These are phyloP conservation scores for Syrphus vitripennis DNA, from an alignment of 2,888 invertebrate species.

Conservation along the genomic window DNA sequence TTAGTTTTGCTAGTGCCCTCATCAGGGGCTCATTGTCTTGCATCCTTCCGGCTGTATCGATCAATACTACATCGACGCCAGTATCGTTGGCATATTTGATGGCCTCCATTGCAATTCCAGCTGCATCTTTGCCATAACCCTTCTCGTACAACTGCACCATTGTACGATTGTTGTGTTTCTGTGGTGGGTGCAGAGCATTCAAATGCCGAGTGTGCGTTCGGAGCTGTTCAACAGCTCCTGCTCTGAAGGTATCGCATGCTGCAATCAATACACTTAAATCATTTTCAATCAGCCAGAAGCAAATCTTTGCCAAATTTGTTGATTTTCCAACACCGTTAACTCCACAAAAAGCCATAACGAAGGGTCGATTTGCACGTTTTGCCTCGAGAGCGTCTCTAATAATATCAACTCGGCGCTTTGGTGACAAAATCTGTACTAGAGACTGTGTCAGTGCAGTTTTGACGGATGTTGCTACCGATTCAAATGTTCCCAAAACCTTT, in stretches of 20 bases:
- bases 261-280: constrained; percentile 97
- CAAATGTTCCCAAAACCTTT: constrained; percentile 96
- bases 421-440: constrained; percentile 95
- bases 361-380: constrained; percentile 91
- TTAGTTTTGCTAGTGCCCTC: constrained; percentile 98
- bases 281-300: constrained; percentile 99
- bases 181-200: constrained; percentile 94
- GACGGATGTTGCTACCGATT: constrained; percentile 93
- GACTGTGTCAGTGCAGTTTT: constrained; percentile 94
- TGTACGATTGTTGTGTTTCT: constrained; percentile 85
- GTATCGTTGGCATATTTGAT: constrained; percentile 93
- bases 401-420: constrained; percentile 97
- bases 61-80: constrained; percentile 94
- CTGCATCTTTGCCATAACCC: constrained; percentile 99
- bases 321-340: constrained; percentile 99
- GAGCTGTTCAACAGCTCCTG: constrained; percentile 99
- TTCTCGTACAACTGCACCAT: constrained; percentile 99
- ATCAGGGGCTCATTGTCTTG: constrained; percentile 99
- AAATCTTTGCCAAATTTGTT: constrained; percentile 99
- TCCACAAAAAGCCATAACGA: constrained; percentile 98
- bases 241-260: constrained; percentile 99
- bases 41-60: constrained; percentile 99
- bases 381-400: constrained; percentile 97
- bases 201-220: constrained; percentile 96
- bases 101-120: constrained; percentile 98